phyloP scores from a whole-genome alignment of 2,113 vertebrate genomes.

The Oncorhynchus masou region DNA sequence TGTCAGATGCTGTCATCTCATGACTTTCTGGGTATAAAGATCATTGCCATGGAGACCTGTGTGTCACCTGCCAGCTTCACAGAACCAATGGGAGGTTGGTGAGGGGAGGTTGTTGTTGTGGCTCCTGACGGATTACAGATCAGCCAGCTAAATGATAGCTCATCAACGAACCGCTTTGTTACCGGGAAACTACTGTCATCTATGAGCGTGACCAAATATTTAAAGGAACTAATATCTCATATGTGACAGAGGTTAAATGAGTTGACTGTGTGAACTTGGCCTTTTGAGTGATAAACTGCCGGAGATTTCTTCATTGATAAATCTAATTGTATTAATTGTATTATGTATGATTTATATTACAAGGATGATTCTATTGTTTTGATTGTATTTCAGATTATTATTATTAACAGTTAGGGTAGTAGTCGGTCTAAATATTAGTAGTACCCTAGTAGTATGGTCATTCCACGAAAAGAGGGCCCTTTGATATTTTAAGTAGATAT shows the following conservation, averaged over 20 bases:
- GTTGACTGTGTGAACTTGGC: conserved; percentile 21
- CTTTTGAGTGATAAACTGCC: conserved; percentile 13
- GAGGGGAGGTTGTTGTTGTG: not conserved
- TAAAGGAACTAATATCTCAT: conserved; percentile 23
- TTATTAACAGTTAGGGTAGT: not conserved
- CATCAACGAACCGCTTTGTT: conserved; percentile 17
- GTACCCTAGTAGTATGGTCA: not conserved
- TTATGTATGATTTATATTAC: no score
- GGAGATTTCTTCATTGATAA: conserved; percentile 7
- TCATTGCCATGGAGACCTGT: conserved; percentile 36
- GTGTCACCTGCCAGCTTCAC: conserved; percentile 16
- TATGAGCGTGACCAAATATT: conserved; percentile 17
- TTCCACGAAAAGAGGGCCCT: no score
- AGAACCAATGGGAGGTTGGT: conserved; percentile 17
- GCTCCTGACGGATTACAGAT: conserved; percentile 9
- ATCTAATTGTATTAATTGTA: not conserved
- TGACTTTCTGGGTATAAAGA: conserved; percentile 43
- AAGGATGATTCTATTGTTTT: not conserved
- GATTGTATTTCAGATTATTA: not conserved
- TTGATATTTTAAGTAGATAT: no score
- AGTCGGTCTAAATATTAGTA: not conserved
- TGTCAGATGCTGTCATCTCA: conserved; percentile 48
- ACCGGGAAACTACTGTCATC: conserved; percentile 2
- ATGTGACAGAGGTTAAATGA: conserved; percentile 18
- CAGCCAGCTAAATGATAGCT: conserved; percentile 10